Evolutionary conservation across 2,113 vertebrate genomes (phyloP).

Genomic region (Crocuta crocuta): DNA sequence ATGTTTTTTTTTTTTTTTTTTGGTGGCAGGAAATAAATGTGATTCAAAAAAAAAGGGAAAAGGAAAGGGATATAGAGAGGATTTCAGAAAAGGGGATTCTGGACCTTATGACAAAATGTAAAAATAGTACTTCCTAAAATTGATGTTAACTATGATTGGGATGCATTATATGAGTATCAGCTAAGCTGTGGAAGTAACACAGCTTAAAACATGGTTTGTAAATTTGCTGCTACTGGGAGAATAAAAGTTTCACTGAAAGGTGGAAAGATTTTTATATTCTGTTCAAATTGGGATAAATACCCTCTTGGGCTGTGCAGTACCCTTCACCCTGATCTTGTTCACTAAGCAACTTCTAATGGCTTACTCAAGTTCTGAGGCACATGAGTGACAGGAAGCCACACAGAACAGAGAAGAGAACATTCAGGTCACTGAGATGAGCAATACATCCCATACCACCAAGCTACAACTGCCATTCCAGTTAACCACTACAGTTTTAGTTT

Average conservation of each 20-base stretch:
- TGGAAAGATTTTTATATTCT: constrained; percentile 1
- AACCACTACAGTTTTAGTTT: background rate
- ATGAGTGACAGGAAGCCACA: background rate
- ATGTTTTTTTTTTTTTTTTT: background rate
- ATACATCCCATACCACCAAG: background rate
- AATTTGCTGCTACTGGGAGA: background rate
- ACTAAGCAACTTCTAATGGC: background rate
- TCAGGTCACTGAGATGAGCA: background rate
- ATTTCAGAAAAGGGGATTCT: background rate
- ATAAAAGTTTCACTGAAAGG: background rate
- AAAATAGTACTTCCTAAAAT: constrained; percentile 39
- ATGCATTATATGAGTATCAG: background rate
- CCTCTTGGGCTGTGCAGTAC: background rate
- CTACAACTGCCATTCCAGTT: background rate
- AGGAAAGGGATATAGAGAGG: background rate
- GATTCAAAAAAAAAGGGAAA: constrained; percentile 1
- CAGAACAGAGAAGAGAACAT: background rate
- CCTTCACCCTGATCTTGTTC: background rate
- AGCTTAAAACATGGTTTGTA: background rate
- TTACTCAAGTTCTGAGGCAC: background rate
- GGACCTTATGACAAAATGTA: background rate
- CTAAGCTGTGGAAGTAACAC: constrained; percentile 32
- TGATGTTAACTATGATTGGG: background rate
- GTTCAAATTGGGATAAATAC: background rate
- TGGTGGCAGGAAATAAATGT: background rate